A percentile compares a stretch with the other conserved stretches of the same genome.
These are phyloP conservation scores for Amphimallon solstitiale DNA, from an alignment of 2,888 invertebrate genomes.

Conservation along the genomic window DNA sequence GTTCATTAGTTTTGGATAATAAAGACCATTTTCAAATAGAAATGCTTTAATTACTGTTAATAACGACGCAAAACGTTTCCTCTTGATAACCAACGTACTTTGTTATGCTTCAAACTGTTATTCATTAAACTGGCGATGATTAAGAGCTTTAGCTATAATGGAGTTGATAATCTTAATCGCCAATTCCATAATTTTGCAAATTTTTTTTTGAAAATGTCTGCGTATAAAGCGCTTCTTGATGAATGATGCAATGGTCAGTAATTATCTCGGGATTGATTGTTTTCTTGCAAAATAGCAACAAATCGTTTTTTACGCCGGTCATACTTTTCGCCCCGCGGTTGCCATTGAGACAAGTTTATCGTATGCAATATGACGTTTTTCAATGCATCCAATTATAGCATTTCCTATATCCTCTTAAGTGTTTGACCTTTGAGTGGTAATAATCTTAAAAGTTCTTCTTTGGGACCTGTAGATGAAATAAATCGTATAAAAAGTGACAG, in stretches of 20 bases:
- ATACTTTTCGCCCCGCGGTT: slow-evolving; percentile 45
- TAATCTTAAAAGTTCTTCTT: no score
- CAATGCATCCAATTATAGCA: slow-evolving; percentile 24
- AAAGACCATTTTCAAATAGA: slow-evolving; percentile 51
- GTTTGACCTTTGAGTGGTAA: no score
- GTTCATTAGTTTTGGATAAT: slow-evolving; percentile 52
- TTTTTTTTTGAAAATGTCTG: no score
- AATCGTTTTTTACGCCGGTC: slow-evolving; percentile 47
- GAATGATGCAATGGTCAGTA: slow-evolving; percentile 40
- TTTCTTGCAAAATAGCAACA: slow-evolving; percentile 45
- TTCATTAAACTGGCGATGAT: neutral
- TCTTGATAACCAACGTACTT: neutral
- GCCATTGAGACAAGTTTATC: slow-evolving; percentile 29
- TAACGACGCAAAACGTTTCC: slow-evolving; percentile 38
- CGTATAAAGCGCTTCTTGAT: slow-evolving; percentile 35
- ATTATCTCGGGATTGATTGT: no score
- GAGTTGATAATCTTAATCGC: slow-evolving; percentile 43
- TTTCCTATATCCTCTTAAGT: slow-evolving; percentile 23
- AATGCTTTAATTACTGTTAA: slow-evolving; percentile 51
- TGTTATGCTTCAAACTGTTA: neutral
- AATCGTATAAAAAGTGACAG: slow-evolving; percentile 30
- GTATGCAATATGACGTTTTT: slow-evolving; percentile 17
- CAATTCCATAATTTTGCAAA: slow-evolving; percentile 48
- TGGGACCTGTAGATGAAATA: slow-evolving; percentile 46
- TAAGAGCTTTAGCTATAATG: neutral